Conservation (phyloP, 53 echinoderm and acorn worm species). For the Holothuria leucospilota region DNA sequence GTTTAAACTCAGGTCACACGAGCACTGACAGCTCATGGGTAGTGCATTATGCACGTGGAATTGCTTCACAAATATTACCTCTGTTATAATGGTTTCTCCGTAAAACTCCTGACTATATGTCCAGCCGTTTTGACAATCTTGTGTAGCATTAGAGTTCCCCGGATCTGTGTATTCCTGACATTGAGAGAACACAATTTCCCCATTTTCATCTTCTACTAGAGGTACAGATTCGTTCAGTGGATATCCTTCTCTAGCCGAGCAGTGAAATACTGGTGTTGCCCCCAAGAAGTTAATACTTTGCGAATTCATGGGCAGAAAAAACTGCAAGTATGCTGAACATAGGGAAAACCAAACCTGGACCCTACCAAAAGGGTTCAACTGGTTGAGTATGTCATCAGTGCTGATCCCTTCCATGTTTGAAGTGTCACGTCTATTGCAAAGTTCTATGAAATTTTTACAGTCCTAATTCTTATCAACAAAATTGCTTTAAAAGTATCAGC, state of each 20-base stretch:
- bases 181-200: conserved; percentile 45
- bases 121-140: too few species aligned
- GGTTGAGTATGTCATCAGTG: background rate
- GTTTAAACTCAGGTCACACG: too few species aligned
- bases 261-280: conserved; percentile 74
- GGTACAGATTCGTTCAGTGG: background rate
- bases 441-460: too few species aligned
- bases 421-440: too few species aligned
- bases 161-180: conserved; percentile 69
- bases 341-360: background rate
- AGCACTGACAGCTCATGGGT: too few species aligned
- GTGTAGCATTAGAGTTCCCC: too few species aligned
- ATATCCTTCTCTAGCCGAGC: conserved; percentile 39
- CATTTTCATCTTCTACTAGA: conserved; percentile 25
- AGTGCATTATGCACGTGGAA: too few species aligned
- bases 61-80: conserved; percentile 50
- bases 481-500: too few species aligned
- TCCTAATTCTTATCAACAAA: too few species aligned
- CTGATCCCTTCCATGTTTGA: background rate
- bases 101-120: conserved; percentile 64
- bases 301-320: conserved; percentile 11
- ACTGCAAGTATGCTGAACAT: background rate
- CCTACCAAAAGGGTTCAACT: background rate
- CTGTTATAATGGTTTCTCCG: conserved; percentile 76
- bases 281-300: conserved; percentile 74